Conservation (phyloP, 2,888 invertebrate genomes). For the Mythimna ferrago region DNA sequence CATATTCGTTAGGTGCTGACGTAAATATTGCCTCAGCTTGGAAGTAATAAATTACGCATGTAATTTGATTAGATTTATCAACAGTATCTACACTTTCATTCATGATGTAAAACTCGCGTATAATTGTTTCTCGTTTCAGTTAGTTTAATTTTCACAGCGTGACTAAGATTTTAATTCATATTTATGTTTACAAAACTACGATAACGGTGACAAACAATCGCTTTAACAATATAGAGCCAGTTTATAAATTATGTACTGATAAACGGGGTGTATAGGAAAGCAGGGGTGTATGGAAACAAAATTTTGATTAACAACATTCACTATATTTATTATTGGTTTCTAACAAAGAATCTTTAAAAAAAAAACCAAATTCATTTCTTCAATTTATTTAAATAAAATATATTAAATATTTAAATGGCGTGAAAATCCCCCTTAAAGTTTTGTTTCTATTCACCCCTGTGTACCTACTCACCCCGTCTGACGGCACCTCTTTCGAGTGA, state of each 20-base stretch:
- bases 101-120: neutral
- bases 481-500: neutral
- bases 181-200: neutral
- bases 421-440: no score
- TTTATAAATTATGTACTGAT: neutral
- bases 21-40: conserved; percentile 33
- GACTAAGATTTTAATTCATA: neutral
- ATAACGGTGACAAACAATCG: neutral
- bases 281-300: no score
- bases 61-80: conserved; percentile 52
- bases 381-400: no score
- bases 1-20: conserved; percentile 24
- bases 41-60: conserved; percentile 44
- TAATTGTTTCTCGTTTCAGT: neutral
- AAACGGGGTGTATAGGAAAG: no score
- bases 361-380: no score
- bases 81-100: conserved; percentile 12
- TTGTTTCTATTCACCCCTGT: no score
- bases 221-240: neutral
- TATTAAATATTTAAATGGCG: no score
- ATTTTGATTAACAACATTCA: no score
- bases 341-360: no score
- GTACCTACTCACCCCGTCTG: no score
- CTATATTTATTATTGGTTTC: no score
- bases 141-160: neutral